phyloP scores from a whole-genome alignment of 37 sponge, comb jelly and placozoan genomes.

The Eunapius fragilis region DNA sequence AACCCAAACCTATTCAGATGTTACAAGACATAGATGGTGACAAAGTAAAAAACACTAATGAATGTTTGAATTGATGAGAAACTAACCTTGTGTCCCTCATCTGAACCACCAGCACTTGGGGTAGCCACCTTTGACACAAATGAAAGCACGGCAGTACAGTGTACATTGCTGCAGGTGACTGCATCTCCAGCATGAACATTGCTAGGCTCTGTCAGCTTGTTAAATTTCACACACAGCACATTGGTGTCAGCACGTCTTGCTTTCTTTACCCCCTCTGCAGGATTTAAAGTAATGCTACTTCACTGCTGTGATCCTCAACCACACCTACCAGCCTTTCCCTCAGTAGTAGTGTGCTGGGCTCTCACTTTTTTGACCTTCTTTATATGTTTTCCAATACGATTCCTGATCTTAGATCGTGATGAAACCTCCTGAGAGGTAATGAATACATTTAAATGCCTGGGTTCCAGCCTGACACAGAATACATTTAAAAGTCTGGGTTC shows the following conservation, averaged over 20 bases:
- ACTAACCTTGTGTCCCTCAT: conserved; percentile 42
- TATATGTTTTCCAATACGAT: background rate
- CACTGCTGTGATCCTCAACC: background rate
- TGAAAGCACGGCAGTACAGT: conserved; percentile 74
- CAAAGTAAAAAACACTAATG: background rate
- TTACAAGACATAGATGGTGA: no score
- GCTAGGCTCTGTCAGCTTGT: conserved; percentile 78
- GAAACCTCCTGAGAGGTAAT: background rate
- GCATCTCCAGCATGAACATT: conserved; percentile 86
- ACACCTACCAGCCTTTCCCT: background rate
- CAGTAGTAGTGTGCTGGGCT: background rate
- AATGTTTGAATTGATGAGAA: background rate
- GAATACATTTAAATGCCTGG: background rate
- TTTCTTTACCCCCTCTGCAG: background rate
- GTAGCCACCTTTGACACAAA: conserved; percentile 49
- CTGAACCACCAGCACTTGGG: conserved; percentile 10
- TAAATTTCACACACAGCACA: conserved; percentile 81
- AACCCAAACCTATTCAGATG: conserved; percentile 71
- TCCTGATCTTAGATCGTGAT: background rate
- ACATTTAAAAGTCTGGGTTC: no score
- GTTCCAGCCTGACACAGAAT: background rate
- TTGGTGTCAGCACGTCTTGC: conserved; percentile 82
- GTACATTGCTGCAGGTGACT: conserved; percentile 54
- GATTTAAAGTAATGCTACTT: no score
- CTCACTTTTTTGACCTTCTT: background rate